phyloP scores from a whole-genome alignment of 2,113 vertebrate species.

The Lutjanus erythropterus region DNA sequence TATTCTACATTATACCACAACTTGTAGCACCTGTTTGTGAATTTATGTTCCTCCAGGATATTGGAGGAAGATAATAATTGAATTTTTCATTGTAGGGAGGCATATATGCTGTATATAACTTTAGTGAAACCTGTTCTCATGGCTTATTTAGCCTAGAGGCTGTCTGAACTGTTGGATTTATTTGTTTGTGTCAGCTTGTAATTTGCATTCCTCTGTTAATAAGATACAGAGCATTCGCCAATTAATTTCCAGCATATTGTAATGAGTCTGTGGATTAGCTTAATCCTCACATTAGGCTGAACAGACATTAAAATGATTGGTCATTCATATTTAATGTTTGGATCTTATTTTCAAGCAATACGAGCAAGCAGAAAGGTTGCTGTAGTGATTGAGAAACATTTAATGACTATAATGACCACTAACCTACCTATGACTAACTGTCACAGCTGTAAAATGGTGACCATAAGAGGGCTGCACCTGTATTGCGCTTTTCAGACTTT shows the following conservation, averaged over 20 bases:
- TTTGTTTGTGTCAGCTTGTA: conserved; percentile 30
- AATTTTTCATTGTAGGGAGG: background rate
- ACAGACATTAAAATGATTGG: conserved; percentile 63
- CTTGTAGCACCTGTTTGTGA: background rate
- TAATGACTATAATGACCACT: background rate
- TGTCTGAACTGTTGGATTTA: conserved; percentile 19
- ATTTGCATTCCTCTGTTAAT: conserved; percentile 48
- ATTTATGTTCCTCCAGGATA: background rate
- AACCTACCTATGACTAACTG: background rate
- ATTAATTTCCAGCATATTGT: conserved; percentile 57
- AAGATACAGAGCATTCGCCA: conserved; percentile 38
- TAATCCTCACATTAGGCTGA: conserved; percentile 65
- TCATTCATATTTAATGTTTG: conserved; percentile 54
- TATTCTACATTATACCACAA: background rate
- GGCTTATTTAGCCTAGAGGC: background rate
- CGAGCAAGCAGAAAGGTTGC: conserved; percentile 1
- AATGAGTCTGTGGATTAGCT: conserved; percentile 65
- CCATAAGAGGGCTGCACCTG: background rate
- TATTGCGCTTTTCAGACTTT: background rate
- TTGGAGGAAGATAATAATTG: background rate
- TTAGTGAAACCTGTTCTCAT: background rate
- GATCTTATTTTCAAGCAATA: conserved; percentile 36
- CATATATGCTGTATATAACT: background rate
- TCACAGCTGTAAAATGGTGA: background rate
- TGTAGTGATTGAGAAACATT: background rate